These are phyloP conservation scores for Malacoctenus gilli DNA, from an alignment of 2,797 vertebrate genomes.

Conservation along the genomic window DNA sequence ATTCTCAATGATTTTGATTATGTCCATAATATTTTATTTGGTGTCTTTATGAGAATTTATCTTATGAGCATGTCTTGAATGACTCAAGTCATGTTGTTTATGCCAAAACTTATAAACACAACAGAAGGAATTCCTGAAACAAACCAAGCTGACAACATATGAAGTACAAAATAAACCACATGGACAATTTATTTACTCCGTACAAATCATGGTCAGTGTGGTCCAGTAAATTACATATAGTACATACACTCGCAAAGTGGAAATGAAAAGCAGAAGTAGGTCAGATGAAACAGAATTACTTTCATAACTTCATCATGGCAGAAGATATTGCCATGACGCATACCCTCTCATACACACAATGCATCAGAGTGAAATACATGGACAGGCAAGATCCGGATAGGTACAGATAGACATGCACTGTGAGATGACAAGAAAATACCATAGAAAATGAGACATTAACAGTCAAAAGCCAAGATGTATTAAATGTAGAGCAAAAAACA, in stretches of 20 bases:
- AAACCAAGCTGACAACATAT: slow-evolving; percentile 3
- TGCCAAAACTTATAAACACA: too few relatives aligned
- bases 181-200: slow-evolving; percentile 45
- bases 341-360: slow-evolving; percentile 13
- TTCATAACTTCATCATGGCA: slow-evolving; percentile 17
- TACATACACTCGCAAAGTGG: slow-evolving; percentile 16
- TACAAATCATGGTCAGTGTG: slow-evolving; percentile 52
- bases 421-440: slow-evolving; percentile 33
- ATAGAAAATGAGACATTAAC: slow-evolving; percentile 7
- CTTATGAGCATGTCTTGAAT: too few relatives aligned
- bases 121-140: background rate
- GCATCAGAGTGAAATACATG: slow-evolving; percentile 8
- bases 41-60: too few relatives aligned
- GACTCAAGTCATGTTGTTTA: too few relatives aligned
- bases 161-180: slow-evolving; percentile 55
- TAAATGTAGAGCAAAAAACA: background rate
- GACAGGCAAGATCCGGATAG: slow-evolving; percentile 36
- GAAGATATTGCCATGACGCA: slow-evolving; percentile 10
- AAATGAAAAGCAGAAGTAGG: slow-evolving; percentile 33
- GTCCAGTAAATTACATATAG: slow-evolving; percentile 23
- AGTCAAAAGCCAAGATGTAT: slow-evolving; percentile 9
- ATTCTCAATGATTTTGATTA: background rate
- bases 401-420: slow-evolving; percentile 43
- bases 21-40: too few relatives aligned
- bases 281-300: slow-evolving; percentile 13